Base-by-base conservation (phyloP, 2,113 vertebrate species). In the Oncorhynchus mykiss region DNA sequence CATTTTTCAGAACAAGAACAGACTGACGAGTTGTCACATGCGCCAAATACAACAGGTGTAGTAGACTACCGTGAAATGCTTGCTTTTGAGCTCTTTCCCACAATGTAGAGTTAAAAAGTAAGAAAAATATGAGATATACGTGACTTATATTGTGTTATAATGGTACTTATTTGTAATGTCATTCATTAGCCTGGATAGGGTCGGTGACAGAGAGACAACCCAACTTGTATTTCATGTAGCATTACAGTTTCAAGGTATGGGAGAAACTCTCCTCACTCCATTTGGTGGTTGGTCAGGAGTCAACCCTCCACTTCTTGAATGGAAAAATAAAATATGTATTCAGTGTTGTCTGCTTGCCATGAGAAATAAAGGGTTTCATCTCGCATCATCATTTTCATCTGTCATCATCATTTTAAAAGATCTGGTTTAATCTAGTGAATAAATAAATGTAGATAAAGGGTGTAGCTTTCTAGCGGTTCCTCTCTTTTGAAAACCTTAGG, bases 311-410 rank as follows among this genome's bases (percentile, higher is more conserved):
- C 84, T 89, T 92, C 86, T 88, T 89, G 70, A 65, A 71, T 74
- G 86, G 88, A 89, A 88, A 85, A 85, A 85, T 83, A 90, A 90
- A 89, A 85, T 77, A 90, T 82, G 78, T 74, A 85, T 84, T 81
- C 80, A 81, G 77, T 74, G 20, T 77, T 57, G 65, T 80, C 71
- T 75, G 65, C 67, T 76, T 77, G 71, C 84, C 71, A 77, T 75
- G 78, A 86, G 74, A 73, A 71, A 45, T 68, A 76, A 78, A 79
- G 80, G 48, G 73, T 80, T 88, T 78, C 75, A 9, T 59, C 73
- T 74, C 29, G 76, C 71, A 57, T 60, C 22, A 34, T 8, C 12
- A 66, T 16, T 78, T 13, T 68, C 65, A 64, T 11, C 71, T 73
- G 68, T 45, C 39, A 45, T 45, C 39, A 45, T 45, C 8, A 45